phyloP scores from a whole-genome alignment of 2,113 vertebrate genomes.

The Melanerpes formicivorus region DNA sequence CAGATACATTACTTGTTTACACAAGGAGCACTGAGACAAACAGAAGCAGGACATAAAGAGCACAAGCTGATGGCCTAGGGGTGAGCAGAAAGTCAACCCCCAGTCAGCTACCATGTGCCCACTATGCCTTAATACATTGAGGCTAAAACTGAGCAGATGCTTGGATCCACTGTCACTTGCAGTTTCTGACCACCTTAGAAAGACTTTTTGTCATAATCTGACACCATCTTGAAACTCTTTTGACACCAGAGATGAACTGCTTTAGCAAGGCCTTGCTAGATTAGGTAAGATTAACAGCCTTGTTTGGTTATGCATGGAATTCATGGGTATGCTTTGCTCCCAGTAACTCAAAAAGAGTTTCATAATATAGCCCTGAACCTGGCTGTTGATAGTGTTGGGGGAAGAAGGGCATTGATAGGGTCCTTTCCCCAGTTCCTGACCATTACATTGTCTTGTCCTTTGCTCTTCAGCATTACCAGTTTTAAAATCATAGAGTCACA shows the following conservation, averaged over 20 bases:
- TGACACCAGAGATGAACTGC: background rate
- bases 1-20: background rate
- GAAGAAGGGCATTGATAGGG: background rate
- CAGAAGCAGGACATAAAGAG: background rate
- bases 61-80: accelerated
- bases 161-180: background rate
- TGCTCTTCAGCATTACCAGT: background rate
- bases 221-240: background rate
- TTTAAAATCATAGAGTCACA: background rate
- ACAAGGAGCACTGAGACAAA: background rate
- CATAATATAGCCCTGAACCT: background rate
- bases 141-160: background rate
- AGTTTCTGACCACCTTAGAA: background rate
- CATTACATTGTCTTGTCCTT: background rate
- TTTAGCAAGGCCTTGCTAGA: background rate
- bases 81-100: background rate
- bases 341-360: background rate
- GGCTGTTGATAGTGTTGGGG: background rate
- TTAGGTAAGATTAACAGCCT: background rate
- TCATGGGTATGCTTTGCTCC: background rate
- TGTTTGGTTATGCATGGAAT: background rate
- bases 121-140: background rate
- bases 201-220: background rate
- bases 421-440: background rate
- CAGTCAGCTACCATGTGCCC: background rate